Evolutionary conservation across 2,888 invertebrate species (phyloP), one percentile per base, ranked within the genome.

Genomic region (Ischnus inquisitorius): DNA sequence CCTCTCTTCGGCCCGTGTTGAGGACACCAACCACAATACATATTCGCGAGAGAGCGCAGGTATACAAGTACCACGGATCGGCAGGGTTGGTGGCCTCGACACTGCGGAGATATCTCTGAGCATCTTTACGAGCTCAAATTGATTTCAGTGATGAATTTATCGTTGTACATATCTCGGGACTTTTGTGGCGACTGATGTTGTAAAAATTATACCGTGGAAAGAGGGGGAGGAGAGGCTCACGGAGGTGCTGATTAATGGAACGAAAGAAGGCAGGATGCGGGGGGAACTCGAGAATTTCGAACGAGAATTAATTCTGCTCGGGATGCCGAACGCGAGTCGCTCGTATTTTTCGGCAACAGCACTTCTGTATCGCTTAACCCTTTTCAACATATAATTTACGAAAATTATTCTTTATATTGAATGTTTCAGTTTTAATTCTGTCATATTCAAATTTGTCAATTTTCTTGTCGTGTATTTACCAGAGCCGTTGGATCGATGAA

Each of bases 51-150:
- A 69, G 48, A 10, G n/a, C n/a, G n/a, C 10, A 19, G 48, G 6
- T 34, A 34, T 34, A 34, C 28, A 41, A 0, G n/a, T 12, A 64
- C 3, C 10, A 51, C 68, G 34, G 34, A 28, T 51, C 34, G 5
- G 51, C 34, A 19, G 28, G 28, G 25, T 34, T 54, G 57, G 43
- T 28, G 39, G 46, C 60, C 67, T 77, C 68, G 41, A 46, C 72
- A 54, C 67, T 48, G 34, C 34, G 48, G 48, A 41, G 46, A 16
- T 25, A 48, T 69, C 72, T 43, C 64, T 64, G 22, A 57, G 39
- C 34, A 65, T 79, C 68, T 83, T 78, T 74, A 84, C 79, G 77
- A 80, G 72, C 34, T 51, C 77, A 69, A 72, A 80, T 84, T 84
- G 83, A 78, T 84, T 78, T 57, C 57, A 25, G 43, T 74, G 77